These are phyloP conservation scores for Okamejei kenojei DNA, from an alignment of 2,797 vertebrate genomes.

Conservation along the genomic window DNA sequence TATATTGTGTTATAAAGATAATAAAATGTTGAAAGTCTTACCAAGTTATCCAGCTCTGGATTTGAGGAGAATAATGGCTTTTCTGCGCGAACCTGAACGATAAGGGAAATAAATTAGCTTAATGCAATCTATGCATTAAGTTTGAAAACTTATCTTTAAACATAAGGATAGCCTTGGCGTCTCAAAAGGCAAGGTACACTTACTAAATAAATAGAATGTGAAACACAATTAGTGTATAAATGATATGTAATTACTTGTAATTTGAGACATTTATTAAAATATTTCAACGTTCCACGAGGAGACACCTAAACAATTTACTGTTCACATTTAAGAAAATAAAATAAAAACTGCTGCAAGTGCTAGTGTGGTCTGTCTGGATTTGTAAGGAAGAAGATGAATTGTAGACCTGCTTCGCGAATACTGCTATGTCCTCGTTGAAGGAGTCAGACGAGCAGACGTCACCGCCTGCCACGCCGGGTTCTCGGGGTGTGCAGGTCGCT, in stretches of 20 bases:
- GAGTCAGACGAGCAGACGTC: constrained; percentile 98
- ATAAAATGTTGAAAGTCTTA: constrained; percentile 59
- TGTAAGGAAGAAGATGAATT: constrained; percentile 35
- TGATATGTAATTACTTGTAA: constrained; percentile 38
- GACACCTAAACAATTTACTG: constrained; percentile 6
- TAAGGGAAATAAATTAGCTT: constrained; percentile 45
- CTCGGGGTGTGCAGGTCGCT: constrained; percentile 97
- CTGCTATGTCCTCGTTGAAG: constrained; percentile 99
- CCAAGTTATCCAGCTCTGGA: constrained; percentile 98
- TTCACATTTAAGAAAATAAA: background rate
- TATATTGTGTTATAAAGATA: background rate
- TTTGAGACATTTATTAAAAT: constrained; percentile 38
- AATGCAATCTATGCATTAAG: background rate
- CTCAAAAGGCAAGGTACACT: constrained; percentile 1
- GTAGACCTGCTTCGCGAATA: constrained; percentile 95
- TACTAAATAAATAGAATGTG: constrained; percentile 17
- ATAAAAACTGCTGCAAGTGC: background rate
- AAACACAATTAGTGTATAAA: constrained; percentile 33
- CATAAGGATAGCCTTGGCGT: background rate
- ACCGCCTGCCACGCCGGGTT: constrained; percentile 94
- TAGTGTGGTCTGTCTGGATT: background rate
- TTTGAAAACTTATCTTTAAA: constrained; percentile 13
- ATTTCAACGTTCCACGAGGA: background rate
- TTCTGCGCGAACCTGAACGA: constrained; percentile 89
- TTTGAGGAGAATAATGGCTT: constrained; percentile 99